A percentile compares a stretch with the other conserved stretches of the same genome.
Conservation (phyloP, 2,113 vertebrate genomes). For the Copsychus sechellarum region DNA sequence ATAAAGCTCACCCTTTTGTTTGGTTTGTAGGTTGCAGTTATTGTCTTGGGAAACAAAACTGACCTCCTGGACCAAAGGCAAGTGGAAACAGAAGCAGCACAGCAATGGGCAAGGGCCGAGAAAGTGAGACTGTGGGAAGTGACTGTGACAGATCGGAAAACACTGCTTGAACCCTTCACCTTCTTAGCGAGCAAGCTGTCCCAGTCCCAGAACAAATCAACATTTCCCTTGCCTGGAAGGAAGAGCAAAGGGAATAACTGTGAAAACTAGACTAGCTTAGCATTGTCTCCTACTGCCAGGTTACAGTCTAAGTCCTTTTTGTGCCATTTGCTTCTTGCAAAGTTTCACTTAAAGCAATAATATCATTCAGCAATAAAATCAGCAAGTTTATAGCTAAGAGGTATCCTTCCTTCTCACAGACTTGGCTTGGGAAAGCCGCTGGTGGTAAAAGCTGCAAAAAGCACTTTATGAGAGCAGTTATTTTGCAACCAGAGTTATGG, state of each 20-base stretch:
- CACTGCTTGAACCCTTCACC: conserved; percentile 90
- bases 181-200: conserved; percentile 90
- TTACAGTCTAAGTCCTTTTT: neutral
- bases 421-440: neutral
- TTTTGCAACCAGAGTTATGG: neutral
- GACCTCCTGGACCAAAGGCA: conserved; percentile 87
- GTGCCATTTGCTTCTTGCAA: conserved; percentile 31
- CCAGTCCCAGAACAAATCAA: conserved; percentile 91
- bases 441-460: neutral
- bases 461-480: neutral
- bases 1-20: neutral
- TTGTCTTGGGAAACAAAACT: conserved; percentile 91
- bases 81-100: conserved; percentile 87
- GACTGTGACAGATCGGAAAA: conserved; percentile 84
- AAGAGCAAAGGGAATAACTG: conserved; percentile 88
- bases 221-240: conserved; percentile 91
- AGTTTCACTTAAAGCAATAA: conserved; percentile 35
- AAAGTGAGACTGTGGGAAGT: conserved; percentile 96
- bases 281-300: conserved; percentile 2
- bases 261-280: conserved; percentile 75
- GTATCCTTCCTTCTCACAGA: neutral
- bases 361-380: conserved; percentile 47
- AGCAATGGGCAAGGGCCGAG: conserved; percentile 89
- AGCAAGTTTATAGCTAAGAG: neutral
- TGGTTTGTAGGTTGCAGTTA: conserved; percentile 82